A percentile compares a stretch with the other conserved stretches of the same genome.
phyloP scores from a whole-genome alignment of 2,888 invertebrate species.

The Amphipyra tragopoginis region DNA sequence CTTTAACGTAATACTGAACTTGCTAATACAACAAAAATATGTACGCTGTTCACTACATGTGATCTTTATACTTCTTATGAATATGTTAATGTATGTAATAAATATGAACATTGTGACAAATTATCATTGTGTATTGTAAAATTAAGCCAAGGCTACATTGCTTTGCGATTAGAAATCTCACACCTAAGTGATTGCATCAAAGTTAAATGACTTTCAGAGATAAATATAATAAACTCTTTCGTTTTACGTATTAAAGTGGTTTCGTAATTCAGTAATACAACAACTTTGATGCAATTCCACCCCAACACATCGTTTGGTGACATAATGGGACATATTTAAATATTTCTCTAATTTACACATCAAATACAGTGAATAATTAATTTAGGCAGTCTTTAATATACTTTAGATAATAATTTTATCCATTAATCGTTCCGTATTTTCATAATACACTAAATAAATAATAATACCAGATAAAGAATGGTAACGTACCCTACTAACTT shows the following conservation, averaged over 20 bases:
- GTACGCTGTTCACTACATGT: constrained; percentile 77
- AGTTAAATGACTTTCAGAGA: constrained; percentile 46
- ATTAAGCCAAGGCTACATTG: constrained; percentile 61
- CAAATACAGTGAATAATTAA: constrained; percentile 85
- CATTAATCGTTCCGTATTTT: constrained; percentile 77
- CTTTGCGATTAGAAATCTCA: constrained; percentile 61
- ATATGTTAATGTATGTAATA: constrained; percentile 57
- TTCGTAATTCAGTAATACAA: constrained; percentile 13
- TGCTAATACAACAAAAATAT: constrained; percentile 88
- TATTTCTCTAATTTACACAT: constrained; percentile 79
- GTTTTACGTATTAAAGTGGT: constrained; percentile 6
- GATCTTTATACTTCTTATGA: constrained; percentile 59
- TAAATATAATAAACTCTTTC: constrained; percentile 13
- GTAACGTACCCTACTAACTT: constrained; percentile 84
- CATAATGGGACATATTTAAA: constrained; percentile 71
- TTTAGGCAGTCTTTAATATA: constrained; percentile 89
- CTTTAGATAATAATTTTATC: constrained; percentile 82
- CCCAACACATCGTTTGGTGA: constrained; percentile 52
- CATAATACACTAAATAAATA: constrained; percentile 83
- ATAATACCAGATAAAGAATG: constrained; percentile 85
- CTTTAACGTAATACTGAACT: constrained; percentile 87
- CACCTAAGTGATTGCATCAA: constrained; percentile 54
- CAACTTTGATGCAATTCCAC: constrained; percentile 42
- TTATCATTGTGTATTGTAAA: constrained; percentile 57
- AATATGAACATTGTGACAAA: constrained; percentile 68